Percentiles rank a stretch among this genome's conserved stretches.
Evolutionary conservation across 2,797 vertebrate genomes (phyloP).

Genomic region (Nyctalus aviator): DNA sequence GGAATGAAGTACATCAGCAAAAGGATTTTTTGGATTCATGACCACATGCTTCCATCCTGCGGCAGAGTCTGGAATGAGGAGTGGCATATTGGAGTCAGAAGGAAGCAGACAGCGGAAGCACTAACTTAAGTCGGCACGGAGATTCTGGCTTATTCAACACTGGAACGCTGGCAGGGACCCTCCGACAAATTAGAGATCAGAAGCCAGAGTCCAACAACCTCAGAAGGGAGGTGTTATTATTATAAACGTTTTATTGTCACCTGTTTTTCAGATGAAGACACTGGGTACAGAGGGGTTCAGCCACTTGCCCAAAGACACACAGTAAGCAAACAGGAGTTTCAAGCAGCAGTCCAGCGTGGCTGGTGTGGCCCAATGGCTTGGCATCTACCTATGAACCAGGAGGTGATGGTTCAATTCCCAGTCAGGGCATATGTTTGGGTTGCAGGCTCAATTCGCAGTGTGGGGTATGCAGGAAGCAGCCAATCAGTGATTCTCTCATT

Average conservation of each 20-base stretch:
- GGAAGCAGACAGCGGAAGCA: neutral
- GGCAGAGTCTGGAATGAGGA: neutral
- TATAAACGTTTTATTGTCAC: neutral
- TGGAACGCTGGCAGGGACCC: neutral
- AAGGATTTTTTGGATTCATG: neutral
- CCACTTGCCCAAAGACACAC: neutral
- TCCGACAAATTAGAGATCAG: neutral
- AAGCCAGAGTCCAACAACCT: neutral
- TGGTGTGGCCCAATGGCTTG: too few species aligned
- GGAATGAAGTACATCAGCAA: slow-evolving; percentile 21
- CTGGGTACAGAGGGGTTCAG: neutral
- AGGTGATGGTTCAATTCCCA: too few species aligned
- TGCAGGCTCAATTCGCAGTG: too few species aligned
- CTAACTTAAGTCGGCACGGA: neutral
- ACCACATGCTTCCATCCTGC: neutral
- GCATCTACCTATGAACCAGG: too few species aligned
- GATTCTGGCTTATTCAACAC: neutral
- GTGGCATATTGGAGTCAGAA: neutral
- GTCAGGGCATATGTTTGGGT: too few species aligned
- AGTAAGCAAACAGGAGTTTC: neutral
- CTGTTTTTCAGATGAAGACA: neutral
- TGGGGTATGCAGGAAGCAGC: too few species aligned
- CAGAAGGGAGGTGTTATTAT: neutral
- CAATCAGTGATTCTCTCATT: too few species aligned
- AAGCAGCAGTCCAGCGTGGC: neutral